Evolutionary conservation across 2,797 vertebrate species (phyloP), one percentile per base, ranked within the genome.

Genomic region (Paratrypauchen microcephalus): DNA sequence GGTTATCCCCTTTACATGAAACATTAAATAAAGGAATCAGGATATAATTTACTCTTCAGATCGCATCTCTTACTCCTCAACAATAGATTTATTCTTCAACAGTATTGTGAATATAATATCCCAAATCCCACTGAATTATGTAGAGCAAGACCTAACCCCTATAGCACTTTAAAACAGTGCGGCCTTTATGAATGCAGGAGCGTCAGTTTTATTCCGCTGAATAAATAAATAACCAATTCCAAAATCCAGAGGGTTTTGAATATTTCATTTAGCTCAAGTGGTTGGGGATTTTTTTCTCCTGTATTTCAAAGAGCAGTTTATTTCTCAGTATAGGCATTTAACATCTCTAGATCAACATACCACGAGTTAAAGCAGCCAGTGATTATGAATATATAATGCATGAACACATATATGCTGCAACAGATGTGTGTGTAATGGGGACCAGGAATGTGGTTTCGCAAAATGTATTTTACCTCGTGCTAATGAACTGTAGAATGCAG

Each of bases 191-290:
- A 64, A 48, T 47, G 62, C 62, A 64, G 41, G 62, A 64, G 16
- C 41, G 62, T 64, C 62, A 64, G 62, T 41, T 64, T 47, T 64
- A 47, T 64, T 64, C 62, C 24, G 62, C 6, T 18, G 41, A 64
- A 48, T 64, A 64, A 64, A 64, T 64, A 64, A 64, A 64, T 48
- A 64, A 64, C 23, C 15, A 64, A 64, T 26, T 64, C 62, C 62
- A 64, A 64, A 64, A 64, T 64, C 39, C 62, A 64, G 41, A 64
- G 61, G 61, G 62, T 64, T 64, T 64, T 64, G 23, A 64, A 64
- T 64, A 47, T 64, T 64, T 64, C 62, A 64, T 64, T 64, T 64
- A 48, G 41, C 41, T 64, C 62, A 64, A 64, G 62, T 64, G 62
- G 62, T 64, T 64, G 39, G 39, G 62, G 62, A 64, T 64, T 64